Evolutionary conservation across 92 coral and sea anemone species (phyloP), one percentile per base, ranked within the genome.

Genomic region (Parazoanthus swiftii): DNA sequence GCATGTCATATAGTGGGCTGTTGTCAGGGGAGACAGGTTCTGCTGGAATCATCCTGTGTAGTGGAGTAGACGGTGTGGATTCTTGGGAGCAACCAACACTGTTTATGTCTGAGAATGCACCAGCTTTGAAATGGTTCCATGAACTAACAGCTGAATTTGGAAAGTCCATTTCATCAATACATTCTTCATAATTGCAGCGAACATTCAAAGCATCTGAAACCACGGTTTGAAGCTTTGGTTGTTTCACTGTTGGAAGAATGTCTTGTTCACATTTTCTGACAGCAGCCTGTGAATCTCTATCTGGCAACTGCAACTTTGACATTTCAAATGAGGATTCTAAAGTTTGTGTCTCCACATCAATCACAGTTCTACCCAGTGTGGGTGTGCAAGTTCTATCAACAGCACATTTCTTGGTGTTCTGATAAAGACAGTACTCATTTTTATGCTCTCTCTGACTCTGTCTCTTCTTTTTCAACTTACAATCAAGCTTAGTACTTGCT

Each of bases 1-100:
- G 95, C 89, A 89, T 92, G 72, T 94, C 97, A 50, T 90, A 94
- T 38, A 94, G 79, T 44, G 93, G 93, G 58, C 93, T 94, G 58
- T 82, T 86, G n/a, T 84, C 90, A 16, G 94, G 92, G 72, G 94
- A 89, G 33, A 29, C 37, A 10, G 59, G 43, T 11, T 59, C 8
- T 20, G 65, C 0, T 3, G 15, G 3, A 44, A 43, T 43, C 10
- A n/a, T 37, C 48, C 48, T 46, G 15, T 26, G 77, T 18, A 42
- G 44, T 29, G 86, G 86, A 83, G 86, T 83, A 3, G 86, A 68
- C 10, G 66, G 78, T 29, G 11, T 76, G 56, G 16, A 18, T 33
- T 56, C 11, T 80, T 26, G 26, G 21, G 23, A 14, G 59, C 84
- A 51, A 23, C 59, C 56, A 6, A 13, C 37, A 58, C 66, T 15